Percentiles rank a stretch among this genome's conserved stretches.
Evolutionary conservation across 92 coral and sea anemone species (phyloP).

Genomic region (Phenganax subtilis): DNA sequence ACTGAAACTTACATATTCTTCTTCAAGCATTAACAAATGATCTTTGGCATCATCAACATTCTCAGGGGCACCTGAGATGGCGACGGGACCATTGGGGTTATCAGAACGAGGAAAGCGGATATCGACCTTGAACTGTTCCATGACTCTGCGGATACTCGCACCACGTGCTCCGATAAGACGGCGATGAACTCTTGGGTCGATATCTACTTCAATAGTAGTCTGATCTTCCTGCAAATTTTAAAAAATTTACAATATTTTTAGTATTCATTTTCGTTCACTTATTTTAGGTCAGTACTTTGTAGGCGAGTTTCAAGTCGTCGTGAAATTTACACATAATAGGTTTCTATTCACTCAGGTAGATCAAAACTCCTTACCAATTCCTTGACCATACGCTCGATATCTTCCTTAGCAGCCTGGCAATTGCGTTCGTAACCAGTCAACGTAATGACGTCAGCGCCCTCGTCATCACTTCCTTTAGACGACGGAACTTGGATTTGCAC

Average conservation of each 20-base stretch:
- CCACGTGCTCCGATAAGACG: constrained; percentile 94
- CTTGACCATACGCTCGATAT: constrained; percentile 70
- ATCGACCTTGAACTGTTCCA: constrained; percentile 89
- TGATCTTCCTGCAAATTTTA: constrained; percentile 71
- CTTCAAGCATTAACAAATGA: constrained; percentile 80
- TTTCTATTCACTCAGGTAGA: not conserved
- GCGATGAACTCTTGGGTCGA: constrained; percentile 94
- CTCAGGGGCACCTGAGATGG: constrained; percentile 70
- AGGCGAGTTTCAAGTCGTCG: no score
- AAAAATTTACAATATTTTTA: not conserved
- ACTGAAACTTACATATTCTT: constrained; percentile 78
- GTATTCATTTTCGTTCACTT: not conserved
- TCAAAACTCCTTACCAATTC: constrained; percentile 66
- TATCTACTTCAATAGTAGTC: constrained; percentile 68
- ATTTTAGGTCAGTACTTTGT: no score
- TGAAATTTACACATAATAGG: no score
- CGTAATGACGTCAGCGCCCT: constrained; percentile 56
- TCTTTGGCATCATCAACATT: constrained; percentile 97
- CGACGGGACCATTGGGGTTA: constrained; percentile 78
- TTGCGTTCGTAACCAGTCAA: constrained; percentile 92
- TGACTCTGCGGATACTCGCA: constrained; percentile 78
- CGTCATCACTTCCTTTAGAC: constrained; percentile 44
- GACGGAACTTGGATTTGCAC: constrained; percentile 90
- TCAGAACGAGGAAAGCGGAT: constrained; percentile 86
- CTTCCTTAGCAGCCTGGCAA: constrained; percentile 85